Conservation (phyloP, 92 coral and sea anemone genomes). For the Desmophyllum pertusum region DNA sequence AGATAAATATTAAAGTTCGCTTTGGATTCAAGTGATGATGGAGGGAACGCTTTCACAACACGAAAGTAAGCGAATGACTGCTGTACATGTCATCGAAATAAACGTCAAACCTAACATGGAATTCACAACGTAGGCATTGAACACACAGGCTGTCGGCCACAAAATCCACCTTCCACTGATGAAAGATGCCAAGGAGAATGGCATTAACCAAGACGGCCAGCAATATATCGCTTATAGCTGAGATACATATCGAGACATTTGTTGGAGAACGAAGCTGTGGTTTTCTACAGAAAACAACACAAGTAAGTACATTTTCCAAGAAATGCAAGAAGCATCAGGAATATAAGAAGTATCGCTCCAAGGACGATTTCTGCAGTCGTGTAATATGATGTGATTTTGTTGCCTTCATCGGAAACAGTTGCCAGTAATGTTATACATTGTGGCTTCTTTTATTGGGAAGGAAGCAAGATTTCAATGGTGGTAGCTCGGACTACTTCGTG, state of each 20-base stretch:
- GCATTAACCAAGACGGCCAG: neutral
- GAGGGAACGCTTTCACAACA: neutral
- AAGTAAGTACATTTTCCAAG: neutral
- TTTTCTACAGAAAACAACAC: conserved; percentile 7
- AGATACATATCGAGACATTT: neutral
- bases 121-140: neutral
- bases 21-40: neutral
- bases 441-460: no score
- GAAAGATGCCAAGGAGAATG: neutral
- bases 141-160: neutral
- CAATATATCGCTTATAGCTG: neutral
- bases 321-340: neutral
- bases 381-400: no score
- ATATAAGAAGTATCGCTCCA: neutral
- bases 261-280: neutral
- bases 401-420: no score
- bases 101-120: neutral
- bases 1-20: neutral
- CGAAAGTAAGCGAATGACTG: neutral
- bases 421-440: no score
- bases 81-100: neutral
- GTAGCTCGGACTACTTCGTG: no score
- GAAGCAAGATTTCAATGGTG: no score
- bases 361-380: neutral
- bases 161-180: neutral